These are phyloP conservation scores for Hirtodrosophila trivittata DNA, from an alignment of 2,888 invertebrate genomes.

Conservation along the genomic window DNA sequence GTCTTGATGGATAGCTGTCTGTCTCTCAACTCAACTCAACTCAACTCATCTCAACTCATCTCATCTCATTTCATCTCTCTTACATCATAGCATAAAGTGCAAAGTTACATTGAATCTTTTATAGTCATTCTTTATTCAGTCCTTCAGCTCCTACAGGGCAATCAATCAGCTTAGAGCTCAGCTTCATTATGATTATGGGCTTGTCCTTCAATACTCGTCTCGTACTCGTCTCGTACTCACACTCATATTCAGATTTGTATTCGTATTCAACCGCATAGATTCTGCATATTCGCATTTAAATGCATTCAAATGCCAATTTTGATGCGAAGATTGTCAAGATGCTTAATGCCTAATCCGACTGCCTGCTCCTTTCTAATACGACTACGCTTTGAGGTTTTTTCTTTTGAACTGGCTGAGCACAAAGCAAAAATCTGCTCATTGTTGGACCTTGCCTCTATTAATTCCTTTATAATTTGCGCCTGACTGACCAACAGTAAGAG, in stretches of 20 bases:
- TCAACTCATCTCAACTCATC: conserved; percentile 2
- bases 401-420: conserved; percentile 53
- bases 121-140: conserved; percentile 21
- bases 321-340: conserved; percentile 61
- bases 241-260: conserved; percentile 1
- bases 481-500: conserved; percentile 69
- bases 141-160: conserved; percentile 48
- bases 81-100: conserved; percentile 59
- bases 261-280: conserved; percentile 31
- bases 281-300: conserved; percentile 62
- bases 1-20: conserved; percentile 70
- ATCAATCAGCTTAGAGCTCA: conserved; percentile 71
- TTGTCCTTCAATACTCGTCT: conserved; percentile 31
- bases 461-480: conserved; percentile 82
- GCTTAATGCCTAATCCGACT: conserved; percentile 56
- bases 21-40: conserved; percentile 21
- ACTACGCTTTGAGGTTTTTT: conserved; percentile 55
- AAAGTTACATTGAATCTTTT: conserved; percentile 34
- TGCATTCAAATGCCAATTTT: conserved; percentile 76
- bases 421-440: conserved; percentile 55
- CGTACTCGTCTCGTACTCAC: neutral
- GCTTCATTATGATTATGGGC: conserved; percentile 75
- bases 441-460: conserved; percentile 67
- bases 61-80: conserved; percentile 29
- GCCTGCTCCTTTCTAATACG: conserved; percentile 41